phyloP scores from a whole-genome alignment of 2,797 vertebrate species.

The Naso thynnoides region DNA sequence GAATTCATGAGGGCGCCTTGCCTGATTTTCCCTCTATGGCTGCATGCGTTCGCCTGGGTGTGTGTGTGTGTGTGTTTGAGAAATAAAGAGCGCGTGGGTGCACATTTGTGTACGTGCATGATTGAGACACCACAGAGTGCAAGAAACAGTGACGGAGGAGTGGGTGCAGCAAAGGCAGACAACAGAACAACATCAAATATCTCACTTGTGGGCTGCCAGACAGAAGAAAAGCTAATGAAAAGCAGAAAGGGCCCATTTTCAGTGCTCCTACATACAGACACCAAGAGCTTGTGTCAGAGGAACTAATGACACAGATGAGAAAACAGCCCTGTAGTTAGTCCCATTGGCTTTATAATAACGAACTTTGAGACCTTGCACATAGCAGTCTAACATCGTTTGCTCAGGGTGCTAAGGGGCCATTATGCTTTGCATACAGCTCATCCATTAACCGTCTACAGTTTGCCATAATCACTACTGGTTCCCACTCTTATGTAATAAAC shows the following conservation, averaged over 20 bases:
- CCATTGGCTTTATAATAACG: constrained; percentile 72
- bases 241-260: constrained; percentile 50
- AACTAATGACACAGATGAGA: constrained; percentile 70
- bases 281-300: constrained; percentile 39
- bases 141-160: constrained; percentile 40
- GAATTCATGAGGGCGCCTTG: constrained; percentile 60
- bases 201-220: constrained; percentile 46
- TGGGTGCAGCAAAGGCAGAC: constrained; percentile 55
- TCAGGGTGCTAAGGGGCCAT: constrained; percentile 60
- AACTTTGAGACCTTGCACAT: constrained; percentile 63
- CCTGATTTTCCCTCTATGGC: constrained; percentile 55
- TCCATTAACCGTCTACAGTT: constrained; percentile 44
- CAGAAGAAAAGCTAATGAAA: constrained; percentile 30
- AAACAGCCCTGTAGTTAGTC: constrained; percentile 64
- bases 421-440: constrained; percentile 53
- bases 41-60: constrained; percentile 11
- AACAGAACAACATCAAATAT: constrained; percentile 63
- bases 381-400: constrained; percentile 49
- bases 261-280: constrained; percentile 43
- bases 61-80: constrained; percentile 13
- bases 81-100: constrained; percentile 47
- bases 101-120: constrained; percentile 49
- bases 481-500: constrained; percentile 46
- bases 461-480: constrained; percentile 48
- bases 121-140: constrained; percentile 35